phyloP scores from a whole-genome alignment of 2,888 invertebrate species.

The Phanerotoma sp. region DNA sequence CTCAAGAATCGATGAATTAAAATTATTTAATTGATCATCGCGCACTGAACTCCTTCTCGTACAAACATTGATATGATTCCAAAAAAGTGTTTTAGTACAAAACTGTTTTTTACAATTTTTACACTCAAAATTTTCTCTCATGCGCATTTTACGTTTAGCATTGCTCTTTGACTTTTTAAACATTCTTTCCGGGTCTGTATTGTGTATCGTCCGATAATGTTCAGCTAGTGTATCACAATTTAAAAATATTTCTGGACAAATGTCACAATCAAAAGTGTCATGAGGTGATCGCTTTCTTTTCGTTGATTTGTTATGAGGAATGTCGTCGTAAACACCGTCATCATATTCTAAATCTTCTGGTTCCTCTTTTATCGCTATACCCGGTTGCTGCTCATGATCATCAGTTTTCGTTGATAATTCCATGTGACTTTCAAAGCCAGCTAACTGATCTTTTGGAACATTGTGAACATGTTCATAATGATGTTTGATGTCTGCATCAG shows the following conservation, averaged over 20 bases:
- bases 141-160: constrained; percentile 36
- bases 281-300: constrained; percentile 43
- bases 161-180: constrained; percentile 40
- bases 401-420: constrained; percentile 40
- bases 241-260: constrained; percentile 53
- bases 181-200: constrained; percentile 47
- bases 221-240: constrained; percentile 47
- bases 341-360: constrained; percentile 51
- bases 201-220: constrained; percentile 53
- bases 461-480: constrained; percentile 59
- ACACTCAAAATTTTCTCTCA: constrained; percentile 49
- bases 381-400: constrained; percentile 40
- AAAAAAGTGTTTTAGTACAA: constrained; percentile 48
- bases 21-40: constrained; percentile 28
- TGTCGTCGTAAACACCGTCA: constrained; percentile 39
- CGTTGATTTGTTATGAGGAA: constrained; percentile 38
- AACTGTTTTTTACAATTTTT: constrained; percentile 52
- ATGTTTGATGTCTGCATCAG: constrained; percentile 58
- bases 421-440: constrained; percentile 47
- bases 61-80: constrained; percentile 51
- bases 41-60: constrained; percentile 30
- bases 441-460: constrained; percentile 52
- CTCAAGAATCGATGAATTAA: constrained; percentile 47
- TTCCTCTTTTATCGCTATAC: constrained; percentile 50
- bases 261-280: constrained; percentile 52